Evolutionary conservation across 2,888 invertebrate genomes (phyloP).

Genomic region (Ferrisia virgata): DNA sequence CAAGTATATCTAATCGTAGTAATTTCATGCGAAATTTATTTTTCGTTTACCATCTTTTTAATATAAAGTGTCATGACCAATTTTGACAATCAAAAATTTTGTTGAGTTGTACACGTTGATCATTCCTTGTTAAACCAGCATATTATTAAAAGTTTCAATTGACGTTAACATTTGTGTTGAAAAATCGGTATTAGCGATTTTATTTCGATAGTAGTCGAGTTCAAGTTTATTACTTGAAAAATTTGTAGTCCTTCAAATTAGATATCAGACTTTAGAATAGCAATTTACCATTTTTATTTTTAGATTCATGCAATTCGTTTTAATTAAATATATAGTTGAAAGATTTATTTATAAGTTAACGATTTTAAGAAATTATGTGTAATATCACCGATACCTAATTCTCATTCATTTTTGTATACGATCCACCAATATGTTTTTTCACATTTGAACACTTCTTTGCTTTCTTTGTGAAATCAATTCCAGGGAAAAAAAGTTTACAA

Average conservation of each 20-base stretch:
- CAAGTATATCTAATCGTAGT: not conserved
- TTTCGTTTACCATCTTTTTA: not conserved
- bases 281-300: slow-evolving; percentile 16
- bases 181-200: not conserved
- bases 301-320: not conserved
- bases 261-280: not conserved
- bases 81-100: not conserved
- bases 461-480: not conserved
- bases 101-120: not conserved
- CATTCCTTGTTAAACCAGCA: not conserved
- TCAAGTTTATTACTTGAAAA: not conserved
- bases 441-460: not conserved
- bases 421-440: not conserved
- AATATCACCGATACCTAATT: not conserved
- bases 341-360: not conserved
- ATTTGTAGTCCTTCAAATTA: not conserved
- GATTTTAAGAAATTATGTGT: not conserved
- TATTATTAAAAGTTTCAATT: not conserved
- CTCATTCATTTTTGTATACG: not conserved
- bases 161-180: not conserved
- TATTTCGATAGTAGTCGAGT: not conserved
- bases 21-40: not conserved
- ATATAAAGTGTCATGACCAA: not conserved
- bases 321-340: not conserved
- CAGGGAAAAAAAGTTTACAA: not conserved